phyloP scores from a whole-genome alignment of 2,888 invertebrate species.

The Drosophila antonietae region DNA sequence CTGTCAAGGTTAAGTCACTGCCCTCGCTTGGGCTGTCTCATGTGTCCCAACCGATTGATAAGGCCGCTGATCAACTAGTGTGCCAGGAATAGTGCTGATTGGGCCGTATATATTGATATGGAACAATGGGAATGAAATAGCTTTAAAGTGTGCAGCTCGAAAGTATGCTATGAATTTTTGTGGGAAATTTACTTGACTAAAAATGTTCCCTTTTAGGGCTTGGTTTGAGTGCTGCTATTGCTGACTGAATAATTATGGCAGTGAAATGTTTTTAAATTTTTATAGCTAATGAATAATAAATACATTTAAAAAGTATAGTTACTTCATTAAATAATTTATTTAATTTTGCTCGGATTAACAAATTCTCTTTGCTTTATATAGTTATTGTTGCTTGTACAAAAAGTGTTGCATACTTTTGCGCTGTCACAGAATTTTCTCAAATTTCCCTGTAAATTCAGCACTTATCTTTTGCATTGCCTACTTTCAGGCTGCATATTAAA shows the following conservation, averaged over 20 bases:
- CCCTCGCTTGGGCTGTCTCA: slow-evolving; percentile 20
- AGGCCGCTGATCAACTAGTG: slow-evolving; percentile 11
- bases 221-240: neutral
- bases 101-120: neutral
- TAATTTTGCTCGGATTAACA: neutral
- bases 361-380: neutral
- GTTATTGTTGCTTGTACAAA: neutral
- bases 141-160: neutral
- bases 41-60: slow-evolving; percentile 26
- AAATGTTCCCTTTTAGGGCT: neutral
- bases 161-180: slow-evolving; percentile 8
- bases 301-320: too few species aligned
- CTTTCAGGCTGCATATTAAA: neutral
- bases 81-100: slow-evolving; percentile 18
- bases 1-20: slow-evolving; percentile 36
- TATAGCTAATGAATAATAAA: neutral
- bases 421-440: accelerated
- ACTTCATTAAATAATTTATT: neutral
- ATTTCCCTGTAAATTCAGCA: accelerated
- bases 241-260: neutral
- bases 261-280: neutral
- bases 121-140: neutral
- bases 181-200: neutral
- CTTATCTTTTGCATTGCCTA: neutral
- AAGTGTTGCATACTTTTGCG: slow-evolving; percentile 24